Evolutionary conservation across 2,888 invertebrate species (phyloP), one percentile per base, ranked within the genome.

Genomic region (Aricia artaxerxes): DNA sequence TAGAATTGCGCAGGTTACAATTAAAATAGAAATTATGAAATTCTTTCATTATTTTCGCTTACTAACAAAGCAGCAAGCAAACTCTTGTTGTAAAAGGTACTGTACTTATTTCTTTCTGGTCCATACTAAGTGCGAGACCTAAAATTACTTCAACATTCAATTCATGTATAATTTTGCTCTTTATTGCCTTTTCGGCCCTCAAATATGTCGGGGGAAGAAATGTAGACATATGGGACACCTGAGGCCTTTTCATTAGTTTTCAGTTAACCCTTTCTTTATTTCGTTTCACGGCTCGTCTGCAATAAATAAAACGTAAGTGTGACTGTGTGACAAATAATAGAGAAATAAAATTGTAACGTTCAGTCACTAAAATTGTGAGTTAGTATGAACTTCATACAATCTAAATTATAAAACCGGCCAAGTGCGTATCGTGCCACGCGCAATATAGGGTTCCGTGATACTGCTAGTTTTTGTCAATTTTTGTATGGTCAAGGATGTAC

Each of bases 251-350:
- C 73, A 73, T 73, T 73, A 49, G 16, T 49, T 44, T 24, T 73
- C 31, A 40, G 31, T 49, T 49, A 73, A 73, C 73, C 73, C 40
- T 44, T 73, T 44, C 38, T 73, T 53, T 73, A 73, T 73, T 73
- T 73, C 73, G 2, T 73, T 73, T 73, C n/a, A 44, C 5, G 44
- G 44, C 73, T 1, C 7, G 73, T 35, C n/a, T 44, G 24, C 40
- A 73, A 73, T 73, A 49, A 49, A 73, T 11, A 73, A 24, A 40
- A 40, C 2, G 4, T 24, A 31, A 35, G 3, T 0, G 35, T 5
- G 4, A 6, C 61, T 1, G 3, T 0, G 35, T 5, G 4, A 6
- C 61, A 1, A n/a, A 57, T 3, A 16, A 16, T 57, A 9, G n/a
- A 40, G 6, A 40, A 40, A 40, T 6, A 40, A 40, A 40, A 40